Evolutionary conservation across 2,888 invertebrate species (phyloP).

Genomic region (Rambutsinella grinnellia): DNA sequence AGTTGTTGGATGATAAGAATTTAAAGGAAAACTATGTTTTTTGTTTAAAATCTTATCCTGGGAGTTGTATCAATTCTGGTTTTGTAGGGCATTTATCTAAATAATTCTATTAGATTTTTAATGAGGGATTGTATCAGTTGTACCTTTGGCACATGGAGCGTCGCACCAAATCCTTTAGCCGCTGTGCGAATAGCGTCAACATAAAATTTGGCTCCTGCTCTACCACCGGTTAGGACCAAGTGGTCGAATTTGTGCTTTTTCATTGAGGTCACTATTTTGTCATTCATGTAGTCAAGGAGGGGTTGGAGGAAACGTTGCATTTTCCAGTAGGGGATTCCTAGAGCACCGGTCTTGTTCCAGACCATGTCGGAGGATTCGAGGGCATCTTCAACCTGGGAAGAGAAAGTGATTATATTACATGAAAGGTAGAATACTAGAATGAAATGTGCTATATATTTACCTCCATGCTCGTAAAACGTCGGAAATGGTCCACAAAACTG

Average conservation of each 20-base stretch:
- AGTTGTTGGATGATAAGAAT: too few species aligned
- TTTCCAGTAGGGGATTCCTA: constrained; percentile 61
- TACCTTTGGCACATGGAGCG: constrained; percentile 63
- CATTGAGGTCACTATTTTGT: constrained; percentile 53
- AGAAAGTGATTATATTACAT: not conserved
- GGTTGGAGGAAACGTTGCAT: constrained; percentile 59
- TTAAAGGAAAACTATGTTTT: too few species aligned
- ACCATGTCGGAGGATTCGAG: constrained; percentile 59
- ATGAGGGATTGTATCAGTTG: not conserved
- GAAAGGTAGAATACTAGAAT: not conserved
- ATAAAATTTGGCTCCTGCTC: constrained; percentile 59
- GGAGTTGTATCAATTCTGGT: constrained; percentile 5
- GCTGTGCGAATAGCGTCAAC: constrained; percentile 37
- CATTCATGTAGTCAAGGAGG: constrained; percentile 57
- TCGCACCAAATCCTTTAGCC: constrained; percentile 51
- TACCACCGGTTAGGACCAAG: constrained; percentile 62
- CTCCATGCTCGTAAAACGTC: constrained; percentile 61
- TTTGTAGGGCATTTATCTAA: not conserved
- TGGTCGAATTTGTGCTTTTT: constrained; percentile 58
- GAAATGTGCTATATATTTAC: constrained; percentile 15
- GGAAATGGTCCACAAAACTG: constrained; percentile 61
- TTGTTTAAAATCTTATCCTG: too few species aligned
- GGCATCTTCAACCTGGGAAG: constrained; percentile 55
- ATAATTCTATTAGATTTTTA: not conserved
- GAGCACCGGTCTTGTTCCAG: constrained; percentile 60